Base-by-base conservation (phyloP, 2,797 vertebrate species). In the Falco naumanni region DNA sequence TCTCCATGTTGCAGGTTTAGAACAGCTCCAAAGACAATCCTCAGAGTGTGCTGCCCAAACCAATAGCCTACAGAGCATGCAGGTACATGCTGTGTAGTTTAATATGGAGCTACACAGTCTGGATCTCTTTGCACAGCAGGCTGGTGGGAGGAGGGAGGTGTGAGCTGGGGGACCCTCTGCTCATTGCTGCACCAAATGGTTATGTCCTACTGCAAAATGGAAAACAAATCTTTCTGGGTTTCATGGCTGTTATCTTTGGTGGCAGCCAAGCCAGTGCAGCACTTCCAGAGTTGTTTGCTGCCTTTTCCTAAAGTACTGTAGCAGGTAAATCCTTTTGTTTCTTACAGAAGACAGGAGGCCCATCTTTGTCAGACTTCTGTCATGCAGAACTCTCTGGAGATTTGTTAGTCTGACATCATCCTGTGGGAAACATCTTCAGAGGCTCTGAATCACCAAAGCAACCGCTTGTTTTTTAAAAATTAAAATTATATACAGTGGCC, bases 381-480 rank as follows among this genome's bases (percentile, higher is more conserved):
- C 51, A 37, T 5, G 8, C 64, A 75, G 65, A 90, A 50, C 45
- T 74, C 56, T 51, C 70, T 76, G n/a, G 48, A 90, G 37, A 15
- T 54, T 96, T 90, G 47, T 91, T 86, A 86, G 15, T 41, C 69
- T 79, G 79, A 88, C 79, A 76, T 94, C 61, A 93, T 31, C n/a
- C 34, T 77, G 29, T 70, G 71, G 51, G 72, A 86, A 91, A 90
- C 75, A 72, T 65, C 47, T 84, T 53, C 39, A 69, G 82, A 85
- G 43, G n/a, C 29, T 85, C 43, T 82, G 65, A 93, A 88, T 87
- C 71, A 90, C 61, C 56, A 63, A 70, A 95, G 68, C 25, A 93
- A 53, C 37, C 16, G 69, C 69, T 91, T 28, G 19, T 37, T 69
- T 95, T 91, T 83, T 64, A 72, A 78, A 90, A 91, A 74, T 74